A percentile compares a stretch with the other conserved stretches of the same genome.
These are phyloP conservation scores for Phrynocephalus versicolor DNA, from an alignment of 2,113 vertebrate species.

Conservation along the genomic window DNA sequence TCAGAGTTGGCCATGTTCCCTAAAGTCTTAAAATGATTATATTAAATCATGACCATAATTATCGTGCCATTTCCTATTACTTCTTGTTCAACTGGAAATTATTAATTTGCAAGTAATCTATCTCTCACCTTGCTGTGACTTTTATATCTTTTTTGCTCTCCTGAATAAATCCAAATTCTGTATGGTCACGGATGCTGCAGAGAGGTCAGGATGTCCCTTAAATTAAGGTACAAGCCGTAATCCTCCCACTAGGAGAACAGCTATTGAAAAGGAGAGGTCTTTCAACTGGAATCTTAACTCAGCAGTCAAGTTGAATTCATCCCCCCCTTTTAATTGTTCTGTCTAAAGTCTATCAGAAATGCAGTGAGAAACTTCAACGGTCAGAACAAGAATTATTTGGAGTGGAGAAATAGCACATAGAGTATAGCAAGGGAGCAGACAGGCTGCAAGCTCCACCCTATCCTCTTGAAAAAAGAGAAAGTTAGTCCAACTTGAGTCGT, in stretches of 20 bases:
- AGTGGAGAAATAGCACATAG: neutral
- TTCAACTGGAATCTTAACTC: neutral
- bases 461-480: neutral
- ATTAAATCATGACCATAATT: neutral
- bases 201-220: neutral
- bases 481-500: neutral
- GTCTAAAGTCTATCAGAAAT: neutral
- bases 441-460: neutral
- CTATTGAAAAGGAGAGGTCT: neutral
- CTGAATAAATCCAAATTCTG: neutral
- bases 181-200: neutral
- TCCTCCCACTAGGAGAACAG: neutral
- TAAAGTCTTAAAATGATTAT: neutral
- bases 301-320: neutral
- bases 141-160: too few species aligned
- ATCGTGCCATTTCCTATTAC: neutral
- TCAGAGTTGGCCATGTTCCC: neutral
- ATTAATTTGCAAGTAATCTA: neutral
- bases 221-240: neutral
- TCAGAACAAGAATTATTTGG: neutral
- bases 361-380: neutral
- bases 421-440: neutral
- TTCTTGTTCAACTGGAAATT: neutral
- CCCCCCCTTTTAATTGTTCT: conserved; percentile 5
- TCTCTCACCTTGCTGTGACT: neutral